Base-by-base conservation (phyloP, 2,797 vertebrate species). In the Typhlichthys eigenmanni region DNA sequence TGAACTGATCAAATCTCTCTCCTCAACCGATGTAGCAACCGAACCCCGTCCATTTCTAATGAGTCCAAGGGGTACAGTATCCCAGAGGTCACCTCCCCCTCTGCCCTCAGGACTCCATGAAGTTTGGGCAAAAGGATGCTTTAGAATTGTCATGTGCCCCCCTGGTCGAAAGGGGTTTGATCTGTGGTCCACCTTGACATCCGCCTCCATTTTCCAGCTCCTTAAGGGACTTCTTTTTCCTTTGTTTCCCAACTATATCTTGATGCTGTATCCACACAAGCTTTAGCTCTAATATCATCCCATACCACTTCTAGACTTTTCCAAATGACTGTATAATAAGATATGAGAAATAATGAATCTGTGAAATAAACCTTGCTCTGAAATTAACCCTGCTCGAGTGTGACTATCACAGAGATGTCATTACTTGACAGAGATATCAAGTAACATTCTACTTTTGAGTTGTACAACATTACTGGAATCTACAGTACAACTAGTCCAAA, bases 61-160 rank as follows among this genome's bases (percentile, higher is more conserved):
- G 66, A 86, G 76, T 80, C 83, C 71, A 47, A 62, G 9, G 59
- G 75, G 76, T 78, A 71, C 76, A 71, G 61, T 64, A 76, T 81
- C 79, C 71, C 14, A 70, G 73, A 80, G 75, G 76, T 71, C 72
- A 64, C 62, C 38, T 78, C 46, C 32, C 64, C 75, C 71, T 68
- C 64, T 65, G 75, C 80, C 86, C 84, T 80, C 17, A 0, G 83
- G 83, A 82, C 87, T 78, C 67, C 10, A n/a, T 65, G 2, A 1
- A 76, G 74, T 75, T 73, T 51, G 78, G 78, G 62, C 71, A 60
- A 62, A 9, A 71, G 75, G 84, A 87, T 84, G 76, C 74, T 88
- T 88, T 90, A 82, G 88, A 90, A 90, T 87, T 84, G 86, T 86
- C 85, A 89, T 88, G 84, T 86, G 84, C 77, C 86, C 81, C 76